Conservation (phyloP, 2,888 invertebrate genomes). For the Herminia tarsipennalis region DNA sequence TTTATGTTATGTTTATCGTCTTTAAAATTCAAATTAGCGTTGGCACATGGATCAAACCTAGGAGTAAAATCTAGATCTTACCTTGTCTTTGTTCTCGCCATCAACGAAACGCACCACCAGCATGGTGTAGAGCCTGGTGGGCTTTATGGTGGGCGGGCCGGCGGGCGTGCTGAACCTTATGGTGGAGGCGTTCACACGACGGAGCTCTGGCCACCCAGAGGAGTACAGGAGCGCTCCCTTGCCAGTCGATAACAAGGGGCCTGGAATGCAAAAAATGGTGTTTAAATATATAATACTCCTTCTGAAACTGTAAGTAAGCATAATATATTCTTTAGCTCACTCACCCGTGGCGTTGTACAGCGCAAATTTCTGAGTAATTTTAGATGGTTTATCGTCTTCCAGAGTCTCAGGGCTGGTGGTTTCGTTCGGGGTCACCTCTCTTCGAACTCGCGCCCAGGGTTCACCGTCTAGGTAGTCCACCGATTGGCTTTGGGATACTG, state of each 20-base stretch:
- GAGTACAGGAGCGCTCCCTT: slow-evolving; percentile 82
- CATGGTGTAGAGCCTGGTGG: slow-evolving; percentile 72
- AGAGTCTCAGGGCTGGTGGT: slow-evolving; percentile 43
- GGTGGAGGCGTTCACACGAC: slow-evolving; percentile 61
- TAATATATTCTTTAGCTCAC: neutral
- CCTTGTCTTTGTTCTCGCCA: slow-evolving; percentile 70
- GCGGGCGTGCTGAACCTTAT: slow-evolving; percentile 67
- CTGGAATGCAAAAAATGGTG: too few species aligned
- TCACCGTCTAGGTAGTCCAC: slow-evolving; percentile 63
- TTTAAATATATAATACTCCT: too few species aligned
- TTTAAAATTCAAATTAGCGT: too few species aligned
- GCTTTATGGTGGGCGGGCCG: slow-evolving; percentile 73
- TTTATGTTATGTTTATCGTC: too few species aligned
- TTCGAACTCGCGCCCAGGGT: slow-evolving; percentile 60
- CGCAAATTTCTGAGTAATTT: slow-evolving; percentile 70
- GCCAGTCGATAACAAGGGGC: slow-evolving; percentile 69
- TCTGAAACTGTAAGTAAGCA: too few species aligned
- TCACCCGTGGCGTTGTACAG: slow-evolving; percentile 83
- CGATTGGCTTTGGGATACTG: slow-evolving; percentile 65
- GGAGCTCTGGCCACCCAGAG: slow-evolving; percentile 80
- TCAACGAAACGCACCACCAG: slow-evolving; percentile 77
- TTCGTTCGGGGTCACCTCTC: slow-evolving; percentile 55
- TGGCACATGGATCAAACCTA: too few species aligned
- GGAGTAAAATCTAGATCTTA: too few species aligned
- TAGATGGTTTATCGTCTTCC: slow-evolving; percentile 62